Base-by-base conservation (phyloP, 2,888 invertebrate genomes). In the Coenonympha arcania region DNA sequence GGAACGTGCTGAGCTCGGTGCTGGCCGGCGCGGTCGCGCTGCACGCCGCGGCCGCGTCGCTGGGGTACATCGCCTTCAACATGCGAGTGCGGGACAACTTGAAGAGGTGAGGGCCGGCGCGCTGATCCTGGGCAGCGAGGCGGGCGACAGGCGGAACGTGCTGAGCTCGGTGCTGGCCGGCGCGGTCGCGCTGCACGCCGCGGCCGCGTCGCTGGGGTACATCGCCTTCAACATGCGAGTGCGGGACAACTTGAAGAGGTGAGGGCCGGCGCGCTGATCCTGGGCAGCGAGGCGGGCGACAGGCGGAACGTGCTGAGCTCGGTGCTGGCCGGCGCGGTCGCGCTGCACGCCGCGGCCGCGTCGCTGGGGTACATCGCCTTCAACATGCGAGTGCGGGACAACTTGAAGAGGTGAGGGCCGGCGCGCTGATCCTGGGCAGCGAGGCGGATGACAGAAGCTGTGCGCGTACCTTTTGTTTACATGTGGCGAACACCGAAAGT, bases 1-100 rank as follows among this genome's bases (percentile, higher is more conserved):
- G 63, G 2, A 68, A 87, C 89, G 61, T 67, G 36, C 87, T 97
- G 4, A 92, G 93, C 54, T 91, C 95, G 26, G 84, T 92, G 55
- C 90, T 96, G 46, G 93, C 95, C 0, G 88, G 90, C 0, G 91
- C 93, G 6, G 91, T 95, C 1, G 86, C 93, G 0, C 68, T 92
- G 13, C 95, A 96, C 71, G 94, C 96, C 0, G 87, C 92, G 20
- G 95, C 95, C 66, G 92, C 95, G 43, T 87, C 95, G 33, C 88
- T 94, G 13, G 95, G 96, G 0, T 94, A 96, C 73, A 94, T 96
- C 71, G 91, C 96, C 54, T 90, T 95, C 57, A 97, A 96, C 66
- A 90, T 92, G 50, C 89, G 95, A 51, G 96, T 96, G 0, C 79
- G 95, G 11, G 92, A 93, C 60, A 94, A 94, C 69, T 76, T 93